Evolutionary conservation across 2,888 invertebrate species (phyloP).

Genomic region (Rhodophaea formosa): DNA sequence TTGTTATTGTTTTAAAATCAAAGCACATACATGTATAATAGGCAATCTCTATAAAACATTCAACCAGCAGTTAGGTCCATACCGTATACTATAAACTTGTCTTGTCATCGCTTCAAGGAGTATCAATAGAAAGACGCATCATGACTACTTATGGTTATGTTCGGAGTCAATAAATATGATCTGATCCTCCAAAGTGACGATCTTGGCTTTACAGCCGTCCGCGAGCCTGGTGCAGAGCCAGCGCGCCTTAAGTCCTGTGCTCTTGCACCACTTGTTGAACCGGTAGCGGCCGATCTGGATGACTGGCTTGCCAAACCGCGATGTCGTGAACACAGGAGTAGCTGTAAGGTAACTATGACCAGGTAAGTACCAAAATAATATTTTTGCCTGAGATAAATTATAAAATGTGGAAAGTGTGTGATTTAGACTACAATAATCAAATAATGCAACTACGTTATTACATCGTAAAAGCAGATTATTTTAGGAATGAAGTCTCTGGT

Average conservation of each 20-base stretch:
- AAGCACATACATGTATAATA: no score
- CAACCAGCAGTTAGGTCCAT: conserved; percentile 23
- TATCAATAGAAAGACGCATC: background rate
- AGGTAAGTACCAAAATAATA: background rate
- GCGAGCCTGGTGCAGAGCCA: conserved; percentile 29
- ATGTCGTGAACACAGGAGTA: conserved; percentile 30
- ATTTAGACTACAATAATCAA: background rate
- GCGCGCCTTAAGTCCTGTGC: conserved; percentile 27
- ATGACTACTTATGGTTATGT: background rate
- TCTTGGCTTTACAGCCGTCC: conserved; percentile 24
- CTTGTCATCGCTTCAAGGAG: background rate
- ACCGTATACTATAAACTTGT: background rate
- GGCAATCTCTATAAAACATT: no score
- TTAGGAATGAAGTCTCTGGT: no score
- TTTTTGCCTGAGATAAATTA: background rate
- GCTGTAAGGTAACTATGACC: background rate
- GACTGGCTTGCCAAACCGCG: conserved; percentile 28
- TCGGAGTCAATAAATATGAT: background rate
- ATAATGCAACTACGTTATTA: no score
- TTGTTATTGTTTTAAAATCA: no score
- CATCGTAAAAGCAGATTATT: no score
- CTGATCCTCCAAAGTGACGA: conserved; percentile 20
- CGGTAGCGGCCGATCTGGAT: conserved; percentile 33
- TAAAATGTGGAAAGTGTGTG: background rate
- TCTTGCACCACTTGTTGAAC: conserved; percentile 35